Percentiles rank a stretch among this genome's conserved stretches.
Evolutionary conservation across 37 sponge, comb jelly and placozoan genomes (phyloP).

Genomic region (Eunapius fragilis): DNA sequence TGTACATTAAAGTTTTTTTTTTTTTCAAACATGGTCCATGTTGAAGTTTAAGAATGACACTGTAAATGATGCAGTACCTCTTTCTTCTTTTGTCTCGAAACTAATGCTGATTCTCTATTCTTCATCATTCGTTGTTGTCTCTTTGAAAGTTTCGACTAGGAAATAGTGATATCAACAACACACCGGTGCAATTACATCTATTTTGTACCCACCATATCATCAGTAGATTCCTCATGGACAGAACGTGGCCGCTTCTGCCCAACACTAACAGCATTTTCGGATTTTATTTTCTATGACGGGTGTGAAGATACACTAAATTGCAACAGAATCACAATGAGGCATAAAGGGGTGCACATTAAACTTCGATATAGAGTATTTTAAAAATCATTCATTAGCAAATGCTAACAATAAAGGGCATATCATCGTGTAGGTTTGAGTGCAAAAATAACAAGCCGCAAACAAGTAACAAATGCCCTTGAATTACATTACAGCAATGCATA

Average conservation of each 20-base stretch:
- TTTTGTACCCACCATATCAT: not conserved
- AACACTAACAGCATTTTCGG: not conserved
- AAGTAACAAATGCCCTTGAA: too few relatives aligned
- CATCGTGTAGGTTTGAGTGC: too few relatives aligned
- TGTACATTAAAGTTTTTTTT: too few relatives aligned
- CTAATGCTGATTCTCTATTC: constrained; percentile 72
- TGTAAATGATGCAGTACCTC: constrained; percentile 24
- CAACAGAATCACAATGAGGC: too few relatives aligned
- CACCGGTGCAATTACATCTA: not conserved
- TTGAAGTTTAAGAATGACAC: too few relatives aligned
- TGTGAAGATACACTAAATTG: not conserved
- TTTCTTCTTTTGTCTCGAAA: constrained; percentile 80
- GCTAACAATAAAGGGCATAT: too few relatives aligned
- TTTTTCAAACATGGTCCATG: too few relatives aligned
- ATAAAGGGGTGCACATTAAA: too few relatives aligned
- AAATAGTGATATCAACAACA: not conserved
- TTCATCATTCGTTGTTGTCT: constrained; percentile 74
- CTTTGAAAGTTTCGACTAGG: constrained; percentile 52
- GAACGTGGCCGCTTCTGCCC: constrained; percentile 35
- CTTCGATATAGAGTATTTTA: too few relatives aligned
- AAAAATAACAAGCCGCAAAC: too few relatives aligned
- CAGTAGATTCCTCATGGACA: not conserved
- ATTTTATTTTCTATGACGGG: not conserved
- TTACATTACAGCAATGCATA: too few relatives aligned
- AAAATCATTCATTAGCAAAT: too few relatives aligned